phyloP scores from a whole-genome alignment of 2,113 vertebrate genomes.

The Bucco capensis region DNA sequence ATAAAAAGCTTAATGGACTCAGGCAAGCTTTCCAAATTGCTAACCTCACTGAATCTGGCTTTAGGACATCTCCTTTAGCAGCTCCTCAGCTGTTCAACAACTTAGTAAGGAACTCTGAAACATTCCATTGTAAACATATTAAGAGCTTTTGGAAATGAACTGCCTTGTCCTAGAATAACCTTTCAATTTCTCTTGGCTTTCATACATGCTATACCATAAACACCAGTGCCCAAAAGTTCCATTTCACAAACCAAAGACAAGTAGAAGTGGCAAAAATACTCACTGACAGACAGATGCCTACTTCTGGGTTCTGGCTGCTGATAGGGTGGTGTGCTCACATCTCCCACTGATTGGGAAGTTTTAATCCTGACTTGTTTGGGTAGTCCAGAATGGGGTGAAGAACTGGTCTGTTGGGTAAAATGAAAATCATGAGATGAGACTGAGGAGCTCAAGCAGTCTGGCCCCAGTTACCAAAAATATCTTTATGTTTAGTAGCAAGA shows the following conservation, averaged over 20 bases:
- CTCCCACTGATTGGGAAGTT: slow-evolving; percentile 90
- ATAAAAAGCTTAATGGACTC: slow-evolving; percentile 33
- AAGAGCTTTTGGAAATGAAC: slow-evolving; percentile 8
- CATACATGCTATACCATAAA: not conserved
- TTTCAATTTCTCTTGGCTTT: slow-evolving; percentile 4
- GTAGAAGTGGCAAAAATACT: slow-evolving; percentile 63
- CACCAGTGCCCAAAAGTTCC: not conserved
- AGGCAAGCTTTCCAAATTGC: slow-evolving; percentile 21
- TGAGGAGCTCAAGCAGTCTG: not conserved
- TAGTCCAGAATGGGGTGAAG: slow-evolving; percentile 80
- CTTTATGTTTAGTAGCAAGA: not conserved
- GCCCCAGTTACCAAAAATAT: not conserved
- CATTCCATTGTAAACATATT: not conserved
- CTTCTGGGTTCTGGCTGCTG: slow-evolving; percentile 88
- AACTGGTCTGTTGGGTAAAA: slow-evolving; percentile 71
- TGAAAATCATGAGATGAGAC: not conserved
- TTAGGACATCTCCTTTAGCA: slow-evolving; percentile 30
- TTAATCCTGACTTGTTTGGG: slow-evolving; percentile 95
- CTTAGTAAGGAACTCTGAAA: slow-evolving; percentile 8
- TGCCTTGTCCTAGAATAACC: slow-evolving; percentile 31
- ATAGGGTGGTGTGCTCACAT: slow-evolving; percentile 82
- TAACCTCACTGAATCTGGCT: slow-evolving; percentile 52
- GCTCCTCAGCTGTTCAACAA: slow-evolving; percentile 39
- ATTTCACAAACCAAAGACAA: not conserved
- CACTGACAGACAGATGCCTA: slow-evolving; percentile 91